These are phyloP conservation scores for Sebastes ruberrimus DNA, from an alignment of 2,797 vertebrate genomes.

Conservation along the genomic window DNA sequence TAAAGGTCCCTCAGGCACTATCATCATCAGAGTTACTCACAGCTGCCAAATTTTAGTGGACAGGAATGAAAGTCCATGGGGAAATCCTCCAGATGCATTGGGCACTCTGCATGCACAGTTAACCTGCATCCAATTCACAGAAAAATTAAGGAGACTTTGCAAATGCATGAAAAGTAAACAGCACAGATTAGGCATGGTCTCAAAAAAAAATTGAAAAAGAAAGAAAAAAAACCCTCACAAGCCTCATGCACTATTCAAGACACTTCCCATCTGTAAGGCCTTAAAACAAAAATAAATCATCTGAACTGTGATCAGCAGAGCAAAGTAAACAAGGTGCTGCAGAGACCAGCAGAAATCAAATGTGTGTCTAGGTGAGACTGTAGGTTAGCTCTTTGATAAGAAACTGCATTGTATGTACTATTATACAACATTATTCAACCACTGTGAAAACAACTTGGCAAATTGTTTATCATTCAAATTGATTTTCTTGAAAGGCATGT, in stretches of 20 bases:
- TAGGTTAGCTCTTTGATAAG: constrained; percentile 12
- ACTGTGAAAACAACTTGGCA: background rate
- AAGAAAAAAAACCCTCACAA: constrained; percentile 10
- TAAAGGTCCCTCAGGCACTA: constrained; percentile 45
- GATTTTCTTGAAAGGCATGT: constrained; percentile 7
- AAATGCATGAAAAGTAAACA: constrained; percentile 65
- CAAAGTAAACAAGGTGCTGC: constrained; percentile 42
- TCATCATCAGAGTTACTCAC: constrained; percentile 87
- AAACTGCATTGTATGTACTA: background rate
- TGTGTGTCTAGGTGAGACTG: background rate
- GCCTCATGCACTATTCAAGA: constrained; percentile 61
- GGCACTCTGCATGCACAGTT: constrained; percentile 99
- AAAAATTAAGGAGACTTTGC: constrained; percentile 60
- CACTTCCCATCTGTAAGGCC: constrained; percentile 50
- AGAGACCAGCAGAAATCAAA: constrained; percentile 20
- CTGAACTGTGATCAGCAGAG: constrained; percentile 36
- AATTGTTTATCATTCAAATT: constrained; percentile 8
- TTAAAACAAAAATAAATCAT: constrained; percentile 46
- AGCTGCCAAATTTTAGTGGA: constrained; percentile 99
- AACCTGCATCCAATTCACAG: constrained; percentile 86
- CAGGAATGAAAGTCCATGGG: constrained; percentile 99
- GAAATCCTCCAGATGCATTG: constrained; percentile 99
- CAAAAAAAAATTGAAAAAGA: background rate
- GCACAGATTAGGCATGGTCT: constrained; percentile 43
- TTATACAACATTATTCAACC: background rate